These are phyloP conservation scores for Phenganax subtilis DNA, from an alignment of 92 coral and sea anemone genomes.

Conservation along the genomic window DNA sequence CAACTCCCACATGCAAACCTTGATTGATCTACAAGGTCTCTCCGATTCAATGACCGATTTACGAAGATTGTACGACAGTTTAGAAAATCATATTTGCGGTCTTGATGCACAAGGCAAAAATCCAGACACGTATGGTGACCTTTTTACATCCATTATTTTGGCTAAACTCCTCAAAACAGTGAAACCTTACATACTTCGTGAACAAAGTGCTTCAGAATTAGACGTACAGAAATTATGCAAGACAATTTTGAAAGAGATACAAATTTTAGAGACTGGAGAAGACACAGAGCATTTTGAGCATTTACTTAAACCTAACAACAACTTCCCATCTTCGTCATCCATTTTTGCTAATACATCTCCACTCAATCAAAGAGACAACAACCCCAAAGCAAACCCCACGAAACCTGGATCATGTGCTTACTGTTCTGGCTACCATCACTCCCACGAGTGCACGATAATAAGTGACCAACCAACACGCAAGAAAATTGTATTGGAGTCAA, in stretches of 20 bases:
- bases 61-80: constrained; percentile 1
- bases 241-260: too few species aligned
- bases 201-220: too few species aligned
- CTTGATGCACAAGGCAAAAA: constrained; percentile 33
- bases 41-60: background rate
- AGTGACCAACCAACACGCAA: constrained; percentile 6
- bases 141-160: too few species aligned
- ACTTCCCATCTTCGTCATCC: too few species aligned
- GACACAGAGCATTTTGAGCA: too few species aligned
- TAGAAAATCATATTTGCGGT: constrained; percentile 24
- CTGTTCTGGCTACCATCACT: background rate
- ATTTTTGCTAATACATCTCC: background rate
- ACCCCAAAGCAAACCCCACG: background rate
- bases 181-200: too few species aligned
- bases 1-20: constrained; percentile 38
- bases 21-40: too few species aligned
- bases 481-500: background rate
- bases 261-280: too few species aligned
- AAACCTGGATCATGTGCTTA: background rate
- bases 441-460: background rate
- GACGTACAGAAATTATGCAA: too few species aligned
- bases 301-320: too few species aligned
- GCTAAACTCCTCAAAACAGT: too few species aligned
- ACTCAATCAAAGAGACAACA: background rate
- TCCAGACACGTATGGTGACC: background rate